Percentiles rank a stretch among this genome's conserved stretches.
phyloP scores from a whole-genome alignment of 2,113 vertebrate species.

The Chinchilla lanigera region DNA sequence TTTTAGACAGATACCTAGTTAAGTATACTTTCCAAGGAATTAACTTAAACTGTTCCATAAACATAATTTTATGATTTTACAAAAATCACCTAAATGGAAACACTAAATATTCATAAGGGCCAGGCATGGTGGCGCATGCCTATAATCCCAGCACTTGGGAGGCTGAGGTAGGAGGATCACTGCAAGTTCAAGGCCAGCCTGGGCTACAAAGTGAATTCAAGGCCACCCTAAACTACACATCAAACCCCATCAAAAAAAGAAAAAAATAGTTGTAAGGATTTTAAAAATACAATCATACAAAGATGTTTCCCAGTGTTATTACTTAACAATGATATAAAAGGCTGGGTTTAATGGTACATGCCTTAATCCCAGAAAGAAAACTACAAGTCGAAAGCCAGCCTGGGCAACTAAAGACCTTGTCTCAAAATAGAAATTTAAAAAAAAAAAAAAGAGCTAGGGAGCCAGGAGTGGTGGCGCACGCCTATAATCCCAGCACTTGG shows the following conservation, averaged over 20 bases:
- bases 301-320: background rate
- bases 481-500: background rate
- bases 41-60: background rate
- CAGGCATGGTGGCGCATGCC: background rate
- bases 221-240: too few relatives aligned
- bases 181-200: too few relatives aligned
- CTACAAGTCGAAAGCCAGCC: background rate
- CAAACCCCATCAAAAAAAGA: background rate
- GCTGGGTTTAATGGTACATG: background rate
- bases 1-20: background rate
- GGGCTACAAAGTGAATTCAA: too few relatives aligned
- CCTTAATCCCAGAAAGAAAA: background rate
- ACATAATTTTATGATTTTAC: background rate
- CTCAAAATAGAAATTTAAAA: background rate
- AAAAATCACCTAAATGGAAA: conserved; percentile 38
- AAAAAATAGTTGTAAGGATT: background rate
- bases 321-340: background rate
- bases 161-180: too few relatives aligned
- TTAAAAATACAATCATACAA: background rate
- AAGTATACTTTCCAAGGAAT: background rate
- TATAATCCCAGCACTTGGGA: background rate
- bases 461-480: background rate
- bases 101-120: background rate
- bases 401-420: background rate
- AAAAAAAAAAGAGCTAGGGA: background rate